These are phyloP conservation scores for Arothron firmamentum DNA, from an alignment of 2,113 vertebrate genomes.

Conservation along the genomic window DNA sequence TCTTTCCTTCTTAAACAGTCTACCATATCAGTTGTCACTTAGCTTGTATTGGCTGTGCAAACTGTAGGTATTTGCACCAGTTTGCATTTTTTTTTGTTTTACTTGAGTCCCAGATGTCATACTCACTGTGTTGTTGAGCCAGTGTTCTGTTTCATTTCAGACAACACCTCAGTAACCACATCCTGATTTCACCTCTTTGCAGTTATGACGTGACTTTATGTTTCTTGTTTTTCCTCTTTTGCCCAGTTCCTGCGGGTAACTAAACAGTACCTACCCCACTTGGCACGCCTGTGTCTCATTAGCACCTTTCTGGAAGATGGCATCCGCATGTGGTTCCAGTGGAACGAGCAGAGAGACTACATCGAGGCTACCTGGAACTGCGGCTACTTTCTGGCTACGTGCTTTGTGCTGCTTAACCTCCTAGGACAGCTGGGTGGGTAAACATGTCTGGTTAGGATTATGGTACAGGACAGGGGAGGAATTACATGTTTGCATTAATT, in stretches of 20 bases:
- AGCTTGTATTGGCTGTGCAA: neutral
- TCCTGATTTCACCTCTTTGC: neutral
- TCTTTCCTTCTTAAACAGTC: neutral
- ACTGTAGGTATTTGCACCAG: slow-evolving; percentile 2
- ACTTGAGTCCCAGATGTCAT: neutral
- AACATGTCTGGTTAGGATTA: neutral
- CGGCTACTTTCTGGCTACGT: slow-evolving; percentile 89
- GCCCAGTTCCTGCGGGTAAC: slow-evolving; percentile 91
- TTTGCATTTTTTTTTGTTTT: neutral
- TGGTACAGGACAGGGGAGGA: neutral
- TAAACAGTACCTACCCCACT: slow-evolving; percentile 94
- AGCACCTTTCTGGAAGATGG: slow-evolving; percentile 98
- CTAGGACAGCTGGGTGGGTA: slow-evolving; percentile 90
- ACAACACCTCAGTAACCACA: neutral
- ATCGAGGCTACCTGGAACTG: slow-evolving; percentile 93
- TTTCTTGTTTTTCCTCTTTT: slow-evolving; percentile 8
- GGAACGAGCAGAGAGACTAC: slow-evolving; percentile 95
- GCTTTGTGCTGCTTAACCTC: slow-evolving; percentile 93
- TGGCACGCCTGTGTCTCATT: slow-evolving; percentile 94
- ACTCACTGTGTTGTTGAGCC: no score
- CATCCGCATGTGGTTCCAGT: slow-evolving; percentile 99
- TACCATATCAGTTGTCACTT: neutral
- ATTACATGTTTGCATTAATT: no score
- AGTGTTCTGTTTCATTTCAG: no score
- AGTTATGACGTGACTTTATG: neutral